Percentiles rank a stretch among this genome's conserved stretches.
These are phyloP conservation scores for Portevinia maculata DNA, from an alignment of 2,888 invertebrate species.

Conservation along the genomic window DNA sequence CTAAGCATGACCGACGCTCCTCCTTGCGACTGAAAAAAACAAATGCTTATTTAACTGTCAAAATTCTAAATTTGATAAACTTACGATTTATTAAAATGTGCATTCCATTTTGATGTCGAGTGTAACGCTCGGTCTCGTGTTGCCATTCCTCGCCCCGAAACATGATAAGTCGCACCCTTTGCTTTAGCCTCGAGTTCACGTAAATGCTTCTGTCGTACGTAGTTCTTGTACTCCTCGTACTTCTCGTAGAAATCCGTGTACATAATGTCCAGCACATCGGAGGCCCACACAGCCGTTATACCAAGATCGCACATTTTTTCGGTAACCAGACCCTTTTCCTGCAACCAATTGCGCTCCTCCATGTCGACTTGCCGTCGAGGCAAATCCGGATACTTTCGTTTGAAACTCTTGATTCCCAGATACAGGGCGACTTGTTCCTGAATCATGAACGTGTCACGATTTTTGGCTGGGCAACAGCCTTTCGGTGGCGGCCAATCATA, in stretches of 20 bases:
- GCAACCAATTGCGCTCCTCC: constrained; percentile 94
- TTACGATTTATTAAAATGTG: constrained; percentile 89
- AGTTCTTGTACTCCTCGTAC: constrained; percentile 93
- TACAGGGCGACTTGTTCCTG: constrained; percentile 98
- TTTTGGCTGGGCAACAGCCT: constrained; percentile 83
- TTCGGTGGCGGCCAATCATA: constrained; percentile 94
- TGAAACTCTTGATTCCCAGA: constrained; percentile 97
- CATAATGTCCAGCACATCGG: constrained; percentile 98
- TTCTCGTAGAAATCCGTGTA: constrained; percentile 96
- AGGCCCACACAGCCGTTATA: constrained; percentile 94
- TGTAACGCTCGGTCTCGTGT: constrained; percentile 91
- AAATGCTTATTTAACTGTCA: not conserved
- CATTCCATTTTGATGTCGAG: constrained; percentile 95
- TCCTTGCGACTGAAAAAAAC: constrained; percentile 85
- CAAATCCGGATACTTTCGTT: constrained; percentile 96
- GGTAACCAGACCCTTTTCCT: constrained; percentile 91
- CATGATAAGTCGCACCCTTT: constrained; percentile 84
- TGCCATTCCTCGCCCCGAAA: constrained; percentile 83
- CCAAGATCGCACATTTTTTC: constrained; percentile 97
- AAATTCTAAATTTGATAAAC: constrained; percentile 57
- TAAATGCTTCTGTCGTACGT: constrained; percentile 85
- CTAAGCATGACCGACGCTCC: constrained; percentile 92
- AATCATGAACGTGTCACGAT: constrained; percentile 93
- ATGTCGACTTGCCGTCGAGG: constrained; percentile 93
- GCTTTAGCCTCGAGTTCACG: constrained; percentile 87